Conservation (phyloP, 2,888 invertebrate species). For the Siphonodentalium dalli region DNA sequence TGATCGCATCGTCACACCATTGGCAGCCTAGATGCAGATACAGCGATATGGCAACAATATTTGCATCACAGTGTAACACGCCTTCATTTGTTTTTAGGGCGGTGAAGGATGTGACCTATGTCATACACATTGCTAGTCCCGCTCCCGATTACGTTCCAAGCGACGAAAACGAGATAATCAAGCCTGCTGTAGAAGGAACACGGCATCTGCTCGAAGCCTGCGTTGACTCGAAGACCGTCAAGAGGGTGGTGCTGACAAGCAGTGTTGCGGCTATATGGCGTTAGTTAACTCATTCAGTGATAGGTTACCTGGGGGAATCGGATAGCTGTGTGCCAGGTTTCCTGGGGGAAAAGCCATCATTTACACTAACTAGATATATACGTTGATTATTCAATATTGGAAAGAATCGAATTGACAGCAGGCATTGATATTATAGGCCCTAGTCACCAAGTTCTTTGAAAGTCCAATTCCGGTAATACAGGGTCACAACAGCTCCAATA, state of each 20-base stretch:
- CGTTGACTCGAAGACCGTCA: conserved; percentile 64
- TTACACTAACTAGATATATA: too few species aligned
- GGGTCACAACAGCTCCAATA: too few species aligned
- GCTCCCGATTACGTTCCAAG: conserved; percentile 54
- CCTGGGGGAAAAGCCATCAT: too few species aligned
- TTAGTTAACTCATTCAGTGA: conserved; percentile 35
- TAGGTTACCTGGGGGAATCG: too few species aligned
- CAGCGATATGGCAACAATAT: neutral
- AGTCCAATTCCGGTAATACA: too few species aligned
- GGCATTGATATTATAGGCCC: too few species aligned
- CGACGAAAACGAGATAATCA: conserved; percentile 64
- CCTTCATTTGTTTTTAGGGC: conserved; percentile 57
- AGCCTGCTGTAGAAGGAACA: conserved; percentile 68
- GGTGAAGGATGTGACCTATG: conserved; percentile 65
- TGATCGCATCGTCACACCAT: too few species aligned
- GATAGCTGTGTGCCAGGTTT: too few species aligned
- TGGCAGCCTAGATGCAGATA: too few species aligned
- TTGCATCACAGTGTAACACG: conserved; percentile 44
- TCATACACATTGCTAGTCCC: conserved; percentile 67
- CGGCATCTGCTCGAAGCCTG: conserved; percentile 67
- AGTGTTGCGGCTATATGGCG: conserved; percentile 65
- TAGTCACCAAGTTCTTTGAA: too few species aligned
- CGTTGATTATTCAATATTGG: too few species aligned
- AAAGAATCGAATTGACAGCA: too few species aligned
- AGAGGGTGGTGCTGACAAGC: conserved; percentile 68